phyloP scores from a whole-genome alignment of 2,888 invertebrate species.

The Oligia strigilis region DNA sequence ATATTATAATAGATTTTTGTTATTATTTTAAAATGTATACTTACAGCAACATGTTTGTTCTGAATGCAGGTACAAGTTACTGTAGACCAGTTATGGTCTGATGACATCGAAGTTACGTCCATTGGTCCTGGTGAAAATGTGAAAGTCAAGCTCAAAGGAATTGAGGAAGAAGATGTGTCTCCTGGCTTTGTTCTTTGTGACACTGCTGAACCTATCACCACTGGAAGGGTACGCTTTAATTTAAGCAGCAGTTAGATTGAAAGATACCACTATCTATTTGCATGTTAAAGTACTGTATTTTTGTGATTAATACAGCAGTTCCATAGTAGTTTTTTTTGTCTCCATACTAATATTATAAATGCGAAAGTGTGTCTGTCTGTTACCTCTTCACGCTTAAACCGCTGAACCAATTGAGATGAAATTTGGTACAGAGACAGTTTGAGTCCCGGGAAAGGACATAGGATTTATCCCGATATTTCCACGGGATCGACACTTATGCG shows the following conservation, averaged over 20 bases:
- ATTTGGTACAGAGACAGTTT: no score
- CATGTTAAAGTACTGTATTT: neutral
- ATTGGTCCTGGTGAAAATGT: constrained; percentile 99
- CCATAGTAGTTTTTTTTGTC: neutral
- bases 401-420: no score
- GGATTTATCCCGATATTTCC: no score
- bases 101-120: constrained; percentile 98
- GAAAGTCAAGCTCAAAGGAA: constrained; percentile 99
- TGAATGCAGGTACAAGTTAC: constrained; percentile 95
- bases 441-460: no score
- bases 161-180: constrained; percentile 99
- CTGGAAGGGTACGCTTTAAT: constrained; percentile 92
- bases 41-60: constrained; percentile 19
- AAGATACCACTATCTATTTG: neutral
- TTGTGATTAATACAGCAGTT: neutral
- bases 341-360: no score
- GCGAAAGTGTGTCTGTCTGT: no score
- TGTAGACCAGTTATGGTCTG: constrained; percentile 98
- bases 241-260: neutral
- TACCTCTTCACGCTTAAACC: no score
- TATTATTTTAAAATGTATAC: neutral
- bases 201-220: constrained; percentile 97
- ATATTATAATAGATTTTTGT: neutral
- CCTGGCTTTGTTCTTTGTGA: constrained; percentile 99
- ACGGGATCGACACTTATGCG: no score